A percentile compares a stretch with the other conserved stretches of the same genome.
These are phyloP conservation scores for Encarsia formosa DNA, from an alignment of 2,888 invertebrate genomes.

Conservation along the genomic window DNA sequence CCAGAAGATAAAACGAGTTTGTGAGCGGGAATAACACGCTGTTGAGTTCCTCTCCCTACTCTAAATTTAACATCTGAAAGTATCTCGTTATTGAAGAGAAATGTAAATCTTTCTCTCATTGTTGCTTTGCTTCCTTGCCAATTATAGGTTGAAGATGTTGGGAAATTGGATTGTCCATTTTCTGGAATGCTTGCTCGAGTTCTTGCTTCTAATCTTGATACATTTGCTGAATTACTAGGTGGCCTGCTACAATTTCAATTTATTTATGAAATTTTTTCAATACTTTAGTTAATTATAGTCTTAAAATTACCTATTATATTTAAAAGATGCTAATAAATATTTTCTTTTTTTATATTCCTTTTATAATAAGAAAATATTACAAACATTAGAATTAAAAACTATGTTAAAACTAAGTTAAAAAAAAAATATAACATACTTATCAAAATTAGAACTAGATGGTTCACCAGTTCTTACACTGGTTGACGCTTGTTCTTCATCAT, in stretches of 20 bases:
- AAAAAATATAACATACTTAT: slow-evolving; percentile 32
- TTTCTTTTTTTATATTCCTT: no score
- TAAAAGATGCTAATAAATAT: no score
- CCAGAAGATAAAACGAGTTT: slow-evolving; percentile 77
- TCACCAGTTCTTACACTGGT: slow-evolving; percentile 33
- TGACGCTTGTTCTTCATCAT: slow-evolving; percentile 40
- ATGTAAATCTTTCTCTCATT: slow-evolving; percentile 71
- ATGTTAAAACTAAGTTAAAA: not conserved
- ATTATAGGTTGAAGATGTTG: slow-evolving; percentile 52
- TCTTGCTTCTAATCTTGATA: slow-evolving; percentile 36
- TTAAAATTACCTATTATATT: not conserved
- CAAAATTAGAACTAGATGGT: slow-evolving; percentile 34
- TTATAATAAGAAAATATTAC: no score
- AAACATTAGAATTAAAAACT: no score
- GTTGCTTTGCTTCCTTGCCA: slow-evolving; percentile 74
- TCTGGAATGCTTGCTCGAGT: slow-evolving; percentile 35
- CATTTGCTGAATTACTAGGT: slow-evolving; percentile 41
- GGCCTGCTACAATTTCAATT: slow-evolving; percentile 35
- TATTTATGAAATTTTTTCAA: no score
- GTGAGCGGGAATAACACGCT: slow-evolving; percentile 73
- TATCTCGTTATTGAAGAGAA: slow-evolving; percentile 63
- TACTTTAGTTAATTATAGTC: not conserved
- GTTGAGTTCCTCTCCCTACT: slow-evolving; percentile 67
- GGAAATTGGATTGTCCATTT: slow-evolving; percentile 27
- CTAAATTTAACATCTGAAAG: slow-evolving; percentile 73